These are phyloP conservation scores for Pelodytes ibericus DNA, from an alignment of 2,797 vertebrate genomes.

Conservation along the genomic window DNA sequence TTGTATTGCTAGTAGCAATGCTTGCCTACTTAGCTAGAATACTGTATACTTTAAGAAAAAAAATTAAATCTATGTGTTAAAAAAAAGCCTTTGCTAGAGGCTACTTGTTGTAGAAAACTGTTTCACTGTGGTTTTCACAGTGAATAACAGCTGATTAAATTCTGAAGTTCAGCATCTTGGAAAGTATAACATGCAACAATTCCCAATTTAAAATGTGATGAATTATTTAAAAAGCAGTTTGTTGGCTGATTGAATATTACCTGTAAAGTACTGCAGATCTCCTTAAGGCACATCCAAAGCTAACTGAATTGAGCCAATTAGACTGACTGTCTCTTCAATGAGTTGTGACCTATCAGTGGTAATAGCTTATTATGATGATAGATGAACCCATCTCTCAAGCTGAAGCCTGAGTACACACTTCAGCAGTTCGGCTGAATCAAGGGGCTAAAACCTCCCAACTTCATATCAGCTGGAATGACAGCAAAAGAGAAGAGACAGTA, in stretches of 20 bases:
- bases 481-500: conserved; percentile 61
- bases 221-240: conserved; percentile 74
- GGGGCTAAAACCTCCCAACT: conserved; percentile 74
- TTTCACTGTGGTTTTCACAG: conserved; percentile 13
- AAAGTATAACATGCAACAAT: conserved; percentile 59
- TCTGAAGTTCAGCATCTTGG: conserved; percentile 58
- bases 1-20: too few species aligned
- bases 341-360: conserved; percentile 80
- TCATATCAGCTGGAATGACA: conserved; percentile 70
- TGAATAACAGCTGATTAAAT: conserved; percentile 52
- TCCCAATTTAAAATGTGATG: conserved; percentile 63
- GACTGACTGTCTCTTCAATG: conserved; percentile 76
- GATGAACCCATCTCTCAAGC: conserved; percentile 81
- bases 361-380: conserved; percentile 86
- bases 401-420: conserved; percentile 76
- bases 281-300: conserved; percentile 68
- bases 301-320: conserved; percentile 80
- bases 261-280: conserved; percentile 68
- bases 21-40: too few species aligned
- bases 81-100: neutral
- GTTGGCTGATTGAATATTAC: conserved; percentile 73
- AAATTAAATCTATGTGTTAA: too few species aligned
- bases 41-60: too few species aligned
- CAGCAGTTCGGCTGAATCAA: conserved; percentile 74
- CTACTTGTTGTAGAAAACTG: conserved; percentile 16